Evolutionary conservation across 2,113 vertebrate genomes (phyloP), one percentile per base, ranked within the genome.

Genomic region (Chamaetylas fuelleborni): DNA sequence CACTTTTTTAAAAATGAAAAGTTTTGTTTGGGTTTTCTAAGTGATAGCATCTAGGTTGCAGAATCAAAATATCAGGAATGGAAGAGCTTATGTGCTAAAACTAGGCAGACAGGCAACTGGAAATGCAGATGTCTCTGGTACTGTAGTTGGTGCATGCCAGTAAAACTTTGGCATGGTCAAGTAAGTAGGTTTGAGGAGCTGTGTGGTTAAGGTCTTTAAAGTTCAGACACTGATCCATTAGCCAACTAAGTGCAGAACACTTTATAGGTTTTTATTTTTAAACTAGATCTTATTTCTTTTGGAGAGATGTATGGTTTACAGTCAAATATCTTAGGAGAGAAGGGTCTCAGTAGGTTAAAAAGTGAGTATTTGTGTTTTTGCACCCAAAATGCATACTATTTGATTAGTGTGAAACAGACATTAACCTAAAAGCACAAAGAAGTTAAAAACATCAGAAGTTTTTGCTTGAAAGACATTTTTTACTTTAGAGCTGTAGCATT

Each of bases 401-500:
- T 57, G 29, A 38, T 76, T 83, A 51, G 26, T 20, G 24, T 86
- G 74, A 45, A 92, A 54, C 13, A 19, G 38, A 14, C 34, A 60
- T 86, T 86, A 62, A 79, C 87, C 85, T 69, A 81, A 86, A 81
- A 84, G 33, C 34, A 9, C 33, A 28, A 64, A 70, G 36, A 38
- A 60, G 64, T 81, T 84, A 45, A 91, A 81, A 84, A 60, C 43
- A 45, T 73, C 25, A 54, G 71, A 86, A 70, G 47, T 42, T 94
- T 90, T 60, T 89, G 26, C 86, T 77, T 82, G 40, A 73, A 87
- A 85, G 61, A 76, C 16, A 88, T 74, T 25, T 65, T 67, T 91
- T 91, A 86, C 58, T 96, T 94, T 86, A 80, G 54, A 93, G 72
- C 89, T 76, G 86, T 83, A 89, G 72, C 86, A 34, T 72, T 79